A percentile compares a stretch with the other conserved stretches of the same genome.
phyloP scores from a whole-genome alignment of 2,113 vertebrate species.

The Malurus elegans region DNA sequence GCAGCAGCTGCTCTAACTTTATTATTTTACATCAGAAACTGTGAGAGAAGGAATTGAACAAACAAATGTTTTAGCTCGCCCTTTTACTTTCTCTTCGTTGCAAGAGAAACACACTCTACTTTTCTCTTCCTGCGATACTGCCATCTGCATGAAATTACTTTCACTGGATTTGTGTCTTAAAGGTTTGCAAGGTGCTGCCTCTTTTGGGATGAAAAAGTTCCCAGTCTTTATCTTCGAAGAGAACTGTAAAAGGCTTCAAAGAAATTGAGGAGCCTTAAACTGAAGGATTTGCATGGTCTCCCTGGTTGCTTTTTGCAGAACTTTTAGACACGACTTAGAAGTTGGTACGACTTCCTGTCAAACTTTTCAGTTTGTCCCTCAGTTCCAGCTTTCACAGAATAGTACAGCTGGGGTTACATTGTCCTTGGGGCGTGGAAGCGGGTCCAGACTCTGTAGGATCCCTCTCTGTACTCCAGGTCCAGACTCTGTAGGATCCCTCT shows the following conservation, averaged over 20 bases:
- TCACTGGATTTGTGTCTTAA: neutral
- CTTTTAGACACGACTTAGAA: neutral
- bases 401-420: rapidly evolving
- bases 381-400: rapidly evolving
- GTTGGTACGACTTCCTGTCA: neutral
- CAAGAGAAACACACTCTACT: neutral
- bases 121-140: neutral
- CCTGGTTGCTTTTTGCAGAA: neutral
- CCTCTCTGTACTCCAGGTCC: too few relatives aligned
- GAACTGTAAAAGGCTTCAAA: neutral
- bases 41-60: neutral
- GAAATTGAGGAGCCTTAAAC: neutral
- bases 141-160: neutral
- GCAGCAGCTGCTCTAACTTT: neutral
- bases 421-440: neutral
- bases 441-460: neutral
- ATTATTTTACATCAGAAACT: neutral
- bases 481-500: too few relatives aligned
- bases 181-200: neutral
- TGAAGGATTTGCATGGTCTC: rapidly evolving
- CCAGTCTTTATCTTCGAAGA: neutral
- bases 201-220: neutral
- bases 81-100: neutral
- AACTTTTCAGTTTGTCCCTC: neutral
- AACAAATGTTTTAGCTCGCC: neutral